phyloP scores from a whole-genome alignment of 2,888 invertebrate species.

The Mythimna lalbum region DNA sequence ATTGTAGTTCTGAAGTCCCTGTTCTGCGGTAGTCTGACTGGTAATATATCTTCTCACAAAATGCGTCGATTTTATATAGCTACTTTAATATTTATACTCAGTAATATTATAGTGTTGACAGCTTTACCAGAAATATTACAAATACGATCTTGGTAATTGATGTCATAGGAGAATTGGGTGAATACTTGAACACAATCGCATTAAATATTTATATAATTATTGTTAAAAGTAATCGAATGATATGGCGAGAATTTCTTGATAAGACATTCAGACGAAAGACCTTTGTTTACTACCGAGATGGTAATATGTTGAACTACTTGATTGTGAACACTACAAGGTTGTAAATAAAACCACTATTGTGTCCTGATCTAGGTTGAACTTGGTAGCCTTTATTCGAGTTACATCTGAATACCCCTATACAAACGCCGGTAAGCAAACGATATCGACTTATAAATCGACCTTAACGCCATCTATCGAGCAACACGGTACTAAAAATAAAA shows the following conservation, averaged over 20 bases:
- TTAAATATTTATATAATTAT: constrained; percentile 14
- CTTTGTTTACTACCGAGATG: no score
- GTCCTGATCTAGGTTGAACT: no score
- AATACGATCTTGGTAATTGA: not conserved
- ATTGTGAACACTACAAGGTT: no score
- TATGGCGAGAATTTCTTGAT: constrained; percentile 21
- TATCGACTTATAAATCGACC: no score
- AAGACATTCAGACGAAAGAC: not conserved
- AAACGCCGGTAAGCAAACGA: no score
- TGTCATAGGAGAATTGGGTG: constrained; percentile 3
- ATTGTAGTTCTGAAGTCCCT: constrained; percentile 1
- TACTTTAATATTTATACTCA: not conserved
- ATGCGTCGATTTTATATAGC: not conserved
- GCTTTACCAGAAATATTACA: constrained; percentile 2
- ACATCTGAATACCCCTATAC: no score
- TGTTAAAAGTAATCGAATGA: constrained; percentile 15
- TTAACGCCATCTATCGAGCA: no score
- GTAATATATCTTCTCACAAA: not conserved
- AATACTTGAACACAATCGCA: constrained; percentile 10
- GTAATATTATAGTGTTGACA: constrained; percentile 11
- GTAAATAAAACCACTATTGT: no score
- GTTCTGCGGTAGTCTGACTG: not conserved
- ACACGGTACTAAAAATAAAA: no score
- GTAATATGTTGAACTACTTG: no score
- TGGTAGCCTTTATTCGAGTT: no score